Percentiles rank a stretch among this genome's conserved stretches.
Evolutionary conservation across 2,113 vertebrate genomes (phyloP).

Genomic region (Caretta caretta): DNA sequence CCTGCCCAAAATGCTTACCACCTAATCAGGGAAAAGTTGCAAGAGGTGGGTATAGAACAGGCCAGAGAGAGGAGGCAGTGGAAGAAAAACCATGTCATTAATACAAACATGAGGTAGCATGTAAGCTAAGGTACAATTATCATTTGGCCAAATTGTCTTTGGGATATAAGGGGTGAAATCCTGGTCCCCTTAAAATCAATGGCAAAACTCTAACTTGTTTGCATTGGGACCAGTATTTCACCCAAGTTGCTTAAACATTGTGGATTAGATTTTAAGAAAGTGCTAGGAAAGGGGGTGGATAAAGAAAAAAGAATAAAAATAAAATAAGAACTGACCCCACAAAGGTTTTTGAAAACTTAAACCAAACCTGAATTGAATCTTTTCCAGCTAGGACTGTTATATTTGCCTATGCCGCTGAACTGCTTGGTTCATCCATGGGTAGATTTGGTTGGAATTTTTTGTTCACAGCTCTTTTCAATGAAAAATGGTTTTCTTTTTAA

Average conservation of each 20-base stretch:
- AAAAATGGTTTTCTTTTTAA: neutral
- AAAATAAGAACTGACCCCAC: neutral
- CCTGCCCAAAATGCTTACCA: too few species aligned
- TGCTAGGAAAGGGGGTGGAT: neutral
- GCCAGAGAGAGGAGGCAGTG: neutral
- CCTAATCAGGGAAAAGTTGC: neutral
- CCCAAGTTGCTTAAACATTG: neutral
- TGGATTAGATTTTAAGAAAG: neutral
- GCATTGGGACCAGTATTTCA: neutral
- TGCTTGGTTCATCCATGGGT: neutral
- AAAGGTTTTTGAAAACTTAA: neutral
- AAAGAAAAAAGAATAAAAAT: too few species aligned
- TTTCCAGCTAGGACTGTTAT: neutral
- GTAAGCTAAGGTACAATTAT: neutral
- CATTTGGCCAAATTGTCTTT: neutral
- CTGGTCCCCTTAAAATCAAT: neutral
- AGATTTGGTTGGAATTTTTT: neutral
- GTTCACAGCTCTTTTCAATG: neutral
- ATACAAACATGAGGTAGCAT: neutral
- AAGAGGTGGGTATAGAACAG: neutral
- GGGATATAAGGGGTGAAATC: neutral
- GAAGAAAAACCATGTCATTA: neutral
- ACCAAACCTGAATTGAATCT: neutral
- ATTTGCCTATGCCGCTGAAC: fast-evolving
- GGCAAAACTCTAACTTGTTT: neutral